phyloP scores from a whole-genome alignment of 2,113 vertebrate genomes.

The Coregonus clupeaformis region DNA sequence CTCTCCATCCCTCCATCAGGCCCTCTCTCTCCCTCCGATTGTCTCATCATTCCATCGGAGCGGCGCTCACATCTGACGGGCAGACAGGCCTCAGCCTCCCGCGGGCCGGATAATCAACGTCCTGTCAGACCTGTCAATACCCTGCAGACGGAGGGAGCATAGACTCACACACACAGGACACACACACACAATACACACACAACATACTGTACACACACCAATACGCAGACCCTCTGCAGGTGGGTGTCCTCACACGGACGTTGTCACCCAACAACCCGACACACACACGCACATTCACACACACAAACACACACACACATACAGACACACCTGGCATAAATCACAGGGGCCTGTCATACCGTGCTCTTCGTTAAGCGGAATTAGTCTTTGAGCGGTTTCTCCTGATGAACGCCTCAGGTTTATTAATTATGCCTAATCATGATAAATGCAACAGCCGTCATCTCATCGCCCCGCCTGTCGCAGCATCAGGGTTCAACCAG shows the following conservation, averaged over 20 bases:
- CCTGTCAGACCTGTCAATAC: constrained; percentile 95
- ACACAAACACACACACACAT: constrained; percentile 35
- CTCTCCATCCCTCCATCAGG: constrained; percentile 10
- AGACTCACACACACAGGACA: constrained; percentile 29
- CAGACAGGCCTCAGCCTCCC: constrained; percentile 88
- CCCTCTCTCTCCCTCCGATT: constrained; percentile 77
- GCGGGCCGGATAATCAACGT: constrained; percentile 96
- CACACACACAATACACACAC: constrained; percentile 14
- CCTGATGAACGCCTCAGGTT: constrained; percentile 54
- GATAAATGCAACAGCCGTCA: constrained; percentile 53
- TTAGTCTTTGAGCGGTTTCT: constrained; percentile 39
- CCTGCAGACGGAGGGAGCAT: constrained; percentile 78
- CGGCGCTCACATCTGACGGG: constrained; percentile 87
- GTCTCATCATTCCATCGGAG: constrained; percentile 84
- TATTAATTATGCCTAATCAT: constrained; percentile 61
- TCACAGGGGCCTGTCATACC: constrained; percentile 73
- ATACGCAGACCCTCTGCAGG: constrained; percentile 1
- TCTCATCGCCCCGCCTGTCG: constrained; percentile 25
- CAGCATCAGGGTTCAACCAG: constrained; percentile 28
- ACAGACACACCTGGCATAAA: constrained; percentile 63
- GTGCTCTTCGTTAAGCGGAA: constrained; percentile 64
- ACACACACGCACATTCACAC: constrained; percentile 22
- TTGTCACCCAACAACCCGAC: no score
- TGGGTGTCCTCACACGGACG: constrained; percentile 19
- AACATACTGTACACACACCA: neutral